Base-by-base conservation (phyloP, 1,140 invertebrate genomes). In the Dysdera silvatica region DNA sequence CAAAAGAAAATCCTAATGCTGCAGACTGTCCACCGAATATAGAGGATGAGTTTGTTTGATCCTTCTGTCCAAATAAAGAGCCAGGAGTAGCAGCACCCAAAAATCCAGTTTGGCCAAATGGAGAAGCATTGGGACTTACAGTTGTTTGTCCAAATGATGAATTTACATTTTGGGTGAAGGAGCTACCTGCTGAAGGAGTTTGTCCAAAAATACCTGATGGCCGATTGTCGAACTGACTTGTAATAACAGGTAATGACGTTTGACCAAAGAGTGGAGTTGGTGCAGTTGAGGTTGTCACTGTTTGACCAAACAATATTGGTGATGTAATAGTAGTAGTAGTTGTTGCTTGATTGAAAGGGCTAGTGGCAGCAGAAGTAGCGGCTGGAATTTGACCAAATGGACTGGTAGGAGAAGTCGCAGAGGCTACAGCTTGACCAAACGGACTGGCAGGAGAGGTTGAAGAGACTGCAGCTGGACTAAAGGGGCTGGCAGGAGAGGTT, bases 1-100 rank as follows among this genome's bases (percentile, higher is more conserved):
- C 60, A 62, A 62, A 62, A 0, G 58, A 37, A 14, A 61, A 61
- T 37, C 41, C 41, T 24, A 49, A 61, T 20, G 26, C 31, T 45
- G 41, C 3, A 52, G 58, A 43, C n/a, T 49, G 43, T 10, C 18
- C 49, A 12, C 41, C 32, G 24, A 56, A 56, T n/a, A 31, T 45
- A 20, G 61, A 20, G 32, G 32, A 55, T 62, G 23, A 41, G 24
- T n/a, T n/a, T n/a, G n/a, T n/a, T n/a, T n/a, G n/a, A n/a, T n/a
- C n/a, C n/a, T n/a, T n/a, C n/a, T n/a, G n/a, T n/a, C n/a, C n/a
- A n/a, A n/a, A n/a, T n/a, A n/a, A n/a, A n/a, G n/a, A n/a, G n/a
- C n/a, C n/a, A n/a, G n/a, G n/a, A n/a, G n/a, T n/a, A n/a, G n/a
- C n/a, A n/a, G n/a, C n/a, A n/a, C n/a, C n/a, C n/a, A n/a, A n/a